Conservation (phyloP, 2,888 invertebrate species). For the Macrostomum cliftonense region DNA sequence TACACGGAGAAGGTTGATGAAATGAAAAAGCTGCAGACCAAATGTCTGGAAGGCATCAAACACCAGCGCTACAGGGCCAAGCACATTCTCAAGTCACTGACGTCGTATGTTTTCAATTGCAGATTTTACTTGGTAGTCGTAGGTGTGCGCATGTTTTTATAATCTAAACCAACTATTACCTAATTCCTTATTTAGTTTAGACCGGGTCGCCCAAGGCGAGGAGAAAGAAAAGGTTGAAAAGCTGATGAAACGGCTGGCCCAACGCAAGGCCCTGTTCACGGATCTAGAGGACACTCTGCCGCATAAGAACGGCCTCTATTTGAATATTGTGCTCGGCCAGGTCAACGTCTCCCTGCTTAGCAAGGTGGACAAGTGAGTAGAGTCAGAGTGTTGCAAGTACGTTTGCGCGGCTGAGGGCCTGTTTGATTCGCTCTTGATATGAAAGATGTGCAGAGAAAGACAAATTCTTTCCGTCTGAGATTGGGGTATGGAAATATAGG, state of each 20-base stretch:
- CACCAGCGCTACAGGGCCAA: conserved; percentile 78
- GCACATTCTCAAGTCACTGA: conserved; percentile 55
- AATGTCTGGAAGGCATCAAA: conserved; percentile 66
- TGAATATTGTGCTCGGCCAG: conserved; percentile 82
- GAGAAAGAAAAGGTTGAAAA: conserved; percentile 39
- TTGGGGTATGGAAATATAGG: too few species aligned
- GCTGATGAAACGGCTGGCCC: conserved; percentile 57
- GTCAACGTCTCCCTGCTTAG: conserved; percentile 92
- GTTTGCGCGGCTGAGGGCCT: too few species aligned
- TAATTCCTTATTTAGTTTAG: conserved; percentile 1
- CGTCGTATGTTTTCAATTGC: conserved; percentile 56
- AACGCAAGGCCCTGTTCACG: conserved; percentile 62
- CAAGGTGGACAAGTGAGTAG: conserved; percentile 67
- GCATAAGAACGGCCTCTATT: conserved; percentile 65
- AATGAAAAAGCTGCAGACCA: conserved; percentile 54
- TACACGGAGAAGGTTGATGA: conserved; percentile 68
- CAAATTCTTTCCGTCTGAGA: too few species aligned
- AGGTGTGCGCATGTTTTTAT: too few species aligned
- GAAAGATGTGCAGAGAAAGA: too few species aligned
- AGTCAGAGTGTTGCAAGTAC: too few species aligned
- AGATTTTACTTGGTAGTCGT: too few species aligned
- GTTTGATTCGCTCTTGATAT: too few species aligned
- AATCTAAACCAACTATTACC: background rate
- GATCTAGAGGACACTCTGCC: conserved; percentile 84
- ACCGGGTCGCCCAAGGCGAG: conserved; percentile 13